Base-by-base conservation (phyloP, 2,113 vertebrate genomes). In the Euleptes europaea region DNA sequence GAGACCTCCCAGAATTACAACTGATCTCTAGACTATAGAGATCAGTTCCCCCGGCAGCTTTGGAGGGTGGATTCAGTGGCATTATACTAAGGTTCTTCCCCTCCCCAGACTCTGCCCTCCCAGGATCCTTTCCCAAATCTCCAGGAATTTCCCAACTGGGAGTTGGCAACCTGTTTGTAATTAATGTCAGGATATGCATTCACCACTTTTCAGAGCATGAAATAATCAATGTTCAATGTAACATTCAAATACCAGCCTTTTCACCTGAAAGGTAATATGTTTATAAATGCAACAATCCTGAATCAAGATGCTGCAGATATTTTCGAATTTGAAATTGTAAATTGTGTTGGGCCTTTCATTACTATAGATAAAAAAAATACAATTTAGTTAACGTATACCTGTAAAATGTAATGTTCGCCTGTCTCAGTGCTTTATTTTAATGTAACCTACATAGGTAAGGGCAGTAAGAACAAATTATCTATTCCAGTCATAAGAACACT, bases 281-380 rank as follows among this genome's bases (percentile, higher is more conserved):
- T 94, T 85, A 82, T 87, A 84, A 75, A 89, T 33, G 87, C 90
- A 88, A 88, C 54, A 90, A 69, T 78, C 67, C 83, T 81, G 63
- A 87, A 85, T 40, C 65, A 76, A 89, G 74, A 71, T 80, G 33
- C 75, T 82, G 51, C 42, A 83, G 75, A 70, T 54, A 67, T 86
- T 91, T 92, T 78, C 91, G 67, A 73, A 74, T 74, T 91, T 90
- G 89, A 88, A 88, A 83, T 35, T 78, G 71, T 84, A 91, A 92
- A 79, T 82, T 90, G 60, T 47, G 78, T 87, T 49, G 42, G 87
- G 47, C 79, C 67, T 85, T 92, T 93, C 90, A 93, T 87, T 88
- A 78, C 82, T 84, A 47, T 49, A 90, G 84, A 88, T 89, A 85
- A 91, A 94, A 91, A 94, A 19, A 17, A 83, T 80, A 84, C 78